phyloP scores from a whole-genome alignment of 2,888 invertebrate genomes.

The Aplocera efformata region DNA sequence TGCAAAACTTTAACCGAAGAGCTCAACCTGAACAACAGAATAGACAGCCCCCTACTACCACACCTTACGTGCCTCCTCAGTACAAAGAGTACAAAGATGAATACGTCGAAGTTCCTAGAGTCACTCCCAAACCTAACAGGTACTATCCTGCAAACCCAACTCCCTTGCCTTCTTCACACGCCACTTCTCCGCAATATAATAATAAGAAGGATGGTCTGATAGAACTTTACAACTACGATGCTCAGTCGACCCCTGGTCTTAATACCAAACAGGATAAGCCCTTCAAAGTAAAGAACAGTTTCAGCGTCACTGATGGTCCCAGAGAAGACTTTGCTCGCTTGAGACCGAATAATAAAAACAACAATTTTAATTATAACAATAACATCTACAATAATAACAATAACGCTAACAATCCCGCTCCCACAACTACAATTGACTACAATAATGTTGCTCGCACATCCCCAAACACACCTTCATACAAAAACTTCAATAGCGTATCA shows the following conservation, averaged over 20 bases:
- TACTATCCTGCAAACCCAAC: constrained; percentile 50
- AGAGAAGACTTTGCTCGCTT: constrained; percentile 54
- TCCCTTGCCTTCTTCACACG: constrained; percentile 49
- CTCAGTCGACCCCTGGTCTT: constrained; percentile 57
- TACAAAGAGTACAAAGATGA: constrained; percentile 64
- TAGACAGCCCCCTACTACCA: constrained; percentile 37
- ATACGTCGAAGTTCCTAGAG: constrained; percentile 71
- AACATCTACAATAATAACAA: constrained; percentile 19
- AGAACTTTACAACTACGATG: constrained; percentile 72
- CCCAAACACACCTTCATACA: constrained; percentile 55
- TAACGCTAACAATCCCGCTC: constrained; percentile 25
- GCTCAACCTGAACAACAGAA: constrained; percentile 37
- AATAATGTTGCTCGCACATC: constrained; percentile 45
- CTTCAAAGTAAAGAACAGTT: constrained; percentile 62
- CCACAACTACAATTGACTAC: constrained; percentile 46
- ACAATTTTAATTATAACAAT: constrained; percentile 5
- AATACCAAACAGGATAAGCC: constrained; percentile 55
- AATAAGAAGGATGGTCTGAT: constrained; percentile 68
- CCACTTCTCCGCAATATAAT: constrained; percentile 44
- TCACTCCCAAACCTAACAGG: constrained; percentile 60
- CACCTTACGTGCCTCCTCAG: constrained; percentile 61
- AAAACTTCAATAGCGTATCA: constrained; percentile 65
- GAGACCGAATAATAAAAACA: constrained; percentile 29
- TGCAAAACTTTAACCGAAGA: constrained; percentile 46
- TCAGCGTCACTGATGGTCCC: constrained; percentile 53